phyloP scores from a whole-genome alignment of 92 coral and sea anemone genomes.

The Hydrozoanthus gracilis region DNA sequence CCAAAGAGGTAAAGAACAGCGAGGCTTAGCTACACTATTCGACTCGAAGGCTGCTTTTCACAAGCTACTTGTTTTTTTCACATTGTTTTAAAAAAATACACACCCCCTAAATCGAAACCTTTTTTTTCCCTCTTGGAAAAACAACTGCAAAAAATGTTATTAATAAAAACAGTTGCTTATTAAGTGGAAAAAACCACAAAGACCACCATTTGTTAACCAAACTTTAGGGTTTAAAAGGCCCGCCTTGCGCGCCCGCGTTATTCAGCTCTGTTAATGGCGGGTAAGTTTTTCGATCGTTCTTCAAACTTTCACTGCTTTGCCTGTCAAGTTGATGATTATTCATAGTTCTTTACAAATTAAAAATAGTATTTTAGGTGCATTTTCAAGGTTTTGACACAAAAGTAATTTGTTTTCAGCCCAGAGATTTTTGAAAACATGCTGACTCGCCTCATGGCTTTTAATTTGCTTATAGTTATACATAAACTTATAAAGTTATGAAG shows the following conservation, averaged over 20 bases:
- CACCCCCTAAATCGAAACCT: too few species aligned
- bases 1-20: too few species aligned
- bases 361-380: neutral
- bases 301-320: conserved; percentile 1
- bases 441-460: neutral
- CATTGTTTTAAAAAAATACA: too few species aligned
- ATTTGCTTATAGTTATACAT: neutral
- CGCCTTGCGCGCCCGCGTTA: neutral
- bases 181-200: neutral
- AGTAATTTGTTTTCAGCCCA: neutral
- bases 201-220: too few species aligned
- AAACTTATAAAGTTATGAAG: neutral
- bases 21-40: too few species aligned
- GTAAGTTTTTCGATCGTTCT: neutral
- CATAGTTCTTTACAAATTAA: neutral
- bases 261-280: conserved; percentile 1
- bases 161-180: too few species aligned
- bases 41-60: too few species aligned
- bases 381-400: neutral
- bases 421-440: neutral
- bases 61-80: too few species aligned
- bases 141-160: too few species aligned
- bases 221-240: too few species aligned
- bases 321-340: conserved; percentile 1
- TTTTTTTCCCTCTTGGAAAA: too few species aligned